Conservation (phyloP, 2,797 vertebrate genomes). For the Loriculus beryllinus region DNA sequence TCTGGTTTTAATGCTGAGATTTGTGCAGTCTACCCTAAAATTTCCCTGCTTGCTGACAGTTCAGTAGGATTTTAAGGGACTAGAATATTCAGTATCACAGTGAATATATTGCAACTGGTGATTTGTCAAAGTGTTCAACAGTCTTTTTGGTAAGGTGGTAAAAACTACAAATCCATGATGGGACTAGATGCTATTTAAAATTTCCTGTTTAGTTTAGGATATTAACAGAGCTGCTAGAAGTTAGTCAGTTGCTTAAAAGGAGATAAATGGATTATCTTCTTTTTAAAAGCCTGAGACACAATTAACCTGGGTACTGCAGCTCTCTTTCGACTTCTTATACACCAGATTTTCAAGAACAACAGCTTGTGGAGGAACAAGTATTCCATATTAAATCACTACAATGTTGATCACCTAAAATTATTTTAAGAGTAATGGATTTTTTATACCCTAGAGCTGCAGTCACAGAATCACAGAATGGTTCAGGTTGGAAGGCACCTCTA, state of each 20-base stretch:
- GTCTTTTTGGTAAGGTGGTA: not conserved
- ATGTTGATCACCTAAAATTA: not conserved
- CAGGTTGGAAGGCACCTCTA: not conserved
- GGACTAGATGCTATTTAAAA: not conserved
- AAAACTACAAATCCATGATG: not conserved
- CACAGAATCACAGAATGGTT: not conserved
- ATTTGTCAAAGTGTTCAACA: not conserved
- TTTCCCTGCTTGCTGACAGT: not conserved
- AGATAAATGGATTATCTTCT: not conserved
- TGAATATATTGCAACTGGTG: not conserved
- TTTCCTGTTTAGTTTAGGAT: not conserved
- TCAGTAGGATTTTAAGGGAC: not conserved
- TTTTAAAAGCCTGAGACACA: not conserved
- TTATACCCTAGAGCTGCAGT: not conserved
- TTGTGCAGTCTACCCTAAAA: not conserved
- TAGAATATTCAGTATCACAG: not conserved
- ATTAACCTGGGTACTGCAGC: not conserved
- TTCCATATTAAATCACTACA: not conserved
- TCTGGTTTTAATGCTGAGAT: not conserved
- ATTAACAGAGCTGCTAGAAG: not conserved
- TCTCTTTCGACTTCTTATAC: not conserved
- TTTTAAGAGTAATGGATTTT: not conserved
- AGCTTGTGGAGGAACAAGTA: not conserved
- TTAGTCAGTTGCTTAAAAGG: not conserved
- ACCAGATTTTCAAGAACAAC: not conserved